phyloP scores from a whole-genome alignment of 1,140 invertebrate species.

The Tetramorium alpestre region DNA sequence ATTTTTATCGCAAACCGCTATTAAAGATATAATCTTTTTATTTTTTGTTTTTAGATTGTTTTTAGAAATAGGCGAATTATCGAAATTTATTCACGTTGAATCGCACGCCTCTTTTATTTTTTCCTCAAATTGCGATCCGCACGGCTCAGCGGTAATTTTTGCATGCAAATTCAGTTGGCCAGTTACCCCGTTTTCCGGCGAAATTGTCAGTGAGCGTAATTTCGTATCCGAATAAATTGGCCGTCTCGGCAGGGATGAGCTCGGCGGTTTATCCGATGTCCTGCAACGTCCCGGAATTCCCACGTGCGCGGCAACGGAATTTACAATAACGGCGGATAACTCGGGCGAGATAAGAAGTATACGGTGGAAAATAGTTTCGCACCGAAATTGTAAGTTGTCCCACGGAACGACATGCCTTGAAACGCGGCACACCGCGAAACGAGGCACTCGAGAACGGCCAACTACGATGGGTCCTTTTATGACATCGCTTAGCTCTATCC shows the following conservation, averaged over 20 bases:
- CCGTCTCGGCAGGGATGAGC: constrained; percentile 25
- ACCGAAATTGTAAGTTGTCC: constrained; percentile 18
- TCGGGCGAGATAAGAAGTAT: constrained; percentile 34
- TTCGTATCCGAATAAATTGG: constrained; percentile 50
- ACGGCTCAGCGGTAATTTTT: constrained; percentile 8
- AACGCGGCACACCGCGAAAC: constrained; percentile 2
- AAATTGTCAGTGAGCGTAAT: constrained; percentile 39
- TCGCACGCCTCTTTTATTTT: background rate
- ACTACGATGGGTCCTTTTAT: background rate
- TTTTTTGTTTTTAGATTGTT: background rate
- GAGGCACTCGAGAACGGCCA: background rate
- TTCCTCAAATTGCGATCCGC: background rate
- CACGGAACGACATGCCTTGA: background rate
- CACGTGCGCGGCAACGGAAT: constrained; percentile 31
- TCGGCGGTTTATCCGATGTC: constrained; percentile 45
- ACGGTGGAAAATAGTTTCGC: constrained; percentile 35
- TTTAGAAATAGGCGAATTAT: background rate
- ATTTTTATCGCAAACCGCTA: background rate
- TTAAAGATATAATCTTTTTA: background rate
- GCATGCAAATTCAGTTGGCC: constrained; percentile 33
- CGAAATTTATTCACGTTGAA: background rate
- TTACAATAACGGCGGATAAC: constrained; percentile 44
- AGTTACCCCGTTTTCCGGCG: background rate
- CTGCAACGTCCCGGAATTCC: constrained; percentile 30
- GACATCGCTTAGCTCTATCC: background rate